Percentiles rank a stretch among this genome's conserved stretches.
Conservation (phyloP, 2,113 vertebrate genomes). For the Ophiodon elongatus region DNA sequence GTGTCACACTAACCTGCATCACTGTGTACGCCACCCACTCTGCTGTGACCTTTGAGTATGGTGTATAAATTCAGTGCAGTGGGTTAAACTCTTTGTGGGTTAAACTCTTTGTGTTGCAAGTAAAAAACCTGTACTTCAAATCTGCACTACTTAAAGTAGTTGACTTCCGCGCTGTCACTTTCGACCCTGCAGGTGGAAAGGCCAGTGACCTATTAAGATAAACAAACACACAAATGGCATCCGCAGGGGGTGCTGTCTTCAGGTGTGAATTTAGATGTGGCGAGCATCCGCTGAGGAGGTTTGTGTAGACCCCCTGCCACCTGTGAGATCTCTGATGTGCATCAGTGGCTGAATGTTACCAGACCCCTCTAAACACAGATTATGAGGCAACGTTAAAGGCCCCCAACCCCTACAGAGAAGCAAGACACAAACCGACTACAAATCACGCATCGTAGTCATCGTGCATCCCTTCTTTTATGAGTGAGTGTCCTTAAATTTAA, state of each 20-base stretch:
- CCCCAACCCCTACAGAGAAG: background rate
- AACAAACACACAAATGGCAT: constrained; percentile 45
- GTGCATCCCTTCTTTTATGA: background rate
- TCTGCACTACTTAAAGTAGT: background rate
- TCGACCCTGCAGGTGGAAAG: constrained; percentile 40
- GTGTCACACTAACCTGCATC: constrained; percentile 15
- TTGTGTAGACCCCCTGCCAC: constrained; percentile 45
- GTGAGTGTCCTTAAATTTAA: background rate
- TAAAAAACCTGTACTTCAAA: background rate
- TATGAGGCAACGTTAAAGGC: background rate
- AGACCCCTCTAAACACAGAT: constrained; percentile 9
- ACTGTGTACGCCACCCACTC: constrained; percentile 26
- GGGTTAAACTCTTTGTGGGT: background rate
- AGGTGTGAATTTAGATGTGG: constrained; percentile 16
- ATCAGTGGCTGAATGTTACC: constrained; percentile 62
- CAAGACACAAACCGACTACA: background rate
- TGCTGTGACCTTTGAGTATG: constrained; percentile 41
- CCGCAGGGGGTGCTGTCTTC: constrained; percentile 27
- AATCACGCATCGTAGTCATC: background rate
- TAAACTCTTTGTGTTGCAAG: background rate
- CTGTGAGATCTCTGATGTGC: constrained; percentile 52
- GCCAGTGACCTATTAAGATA: constrained; percentile 14
- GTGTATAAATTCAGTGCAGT: constrained; percentile 8
- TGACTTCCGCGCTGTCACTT: constrained; percentile 23
- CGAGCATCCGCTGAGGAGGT: constrained; percentile 21